Base-by-base conservation (phyloP, 2,113 vertebrate species). In the Dromaius novaehollandiae region DNA sequence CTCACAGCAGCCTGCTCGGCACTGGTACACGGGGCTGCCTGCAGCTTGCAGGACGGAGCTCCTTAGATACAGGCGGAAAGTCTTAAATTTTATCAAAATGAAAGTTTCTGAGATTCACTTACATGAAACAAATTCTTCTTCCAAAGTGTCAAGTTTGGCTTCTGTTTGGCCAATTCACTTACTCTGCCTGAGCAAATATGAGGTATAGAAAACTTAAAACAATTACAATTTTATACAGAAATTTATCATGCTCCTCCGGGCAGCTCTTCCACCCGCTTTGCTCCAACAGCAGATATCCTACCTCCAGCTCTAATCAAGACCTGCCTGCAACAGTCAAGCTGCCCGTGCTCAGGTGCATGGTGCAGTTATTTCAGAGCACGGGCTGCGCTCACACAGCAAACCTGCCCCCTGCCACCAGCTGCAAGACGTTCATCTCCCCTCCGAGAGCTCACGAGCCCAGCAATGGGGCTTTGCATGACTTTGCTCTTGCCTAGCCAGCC, bases 81-180 rank as follows among this genome's bases (percentile, higher is more conserved):
- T 74, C 65, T 56, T 36, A 74, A 13, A 58, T 36, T 24, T 17
- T 1, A 61, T 69, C 4, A 75, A 51, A 92, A 63, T 19, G 16
- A 81, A 82, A 13, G 25, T 40, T 91, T 84, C 19, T n/a, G 53
- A 83, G 32, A 55, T 81, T 80, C 90, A 95, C 95, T 94, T 86
- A 96, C 38, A 0, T 88, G 89, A 68, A 83, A 79, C 34, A 73
- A 61, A 79, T 70, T 56, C 53, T 82, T 79, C 58, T 61, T 70
- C 53, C 74, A 76, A 82, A 86, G 44, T 4, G 5, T 30, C 46
- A 79, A 44, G 16, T 88, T 94, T 70, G 56, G 21, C 32, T 87
- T 87, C 86, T 56, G 15, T 50, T 61, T 44, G 32, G 79, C 85
- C 84, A 44, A 12, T 77, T 71, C 5, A 66, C 66, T 60, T 56